These are phyloP conservation scores for Salticus scenicus DNA, from an alignment of 2,888 invertebrate genomes.

Conservation along the genomic window DNA sequence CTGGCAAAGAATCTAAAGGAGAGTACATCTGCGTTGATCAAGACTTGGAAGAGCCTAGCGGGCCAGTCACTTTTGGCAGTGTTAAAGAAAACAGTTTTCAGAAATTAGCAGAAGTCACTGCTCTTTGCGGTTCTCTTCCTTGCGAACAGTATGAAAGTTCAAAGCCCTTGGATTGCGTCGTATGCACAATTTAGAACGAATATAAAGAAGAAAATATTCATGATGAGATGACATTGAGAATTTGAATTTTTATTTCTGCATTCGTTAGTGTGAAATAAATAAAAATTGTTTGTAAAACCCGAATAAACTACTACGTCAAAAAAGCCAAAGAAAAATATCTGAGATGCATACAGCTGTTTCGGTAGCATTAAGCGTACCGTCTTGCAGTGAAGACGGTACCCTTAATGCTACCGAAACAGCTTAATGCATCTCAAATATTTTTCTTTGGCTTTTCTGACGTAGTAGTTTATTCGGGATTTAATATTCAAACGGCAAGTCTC, in stretches of 20 bases:
- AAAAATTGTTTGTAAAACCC: background rate
- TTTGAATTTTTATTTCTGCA: too few relatives aligned
- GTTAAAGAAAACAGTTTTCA: background rate
- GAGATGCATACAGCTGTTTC: too few relatives aligned
- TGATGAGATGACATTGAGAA: too few relatives aligned
- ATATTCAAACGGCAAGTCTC: too few relatives aligned
- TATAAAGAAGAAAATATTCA: background rate
- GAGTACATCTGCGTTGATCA: slow-evolving; percentile 51
- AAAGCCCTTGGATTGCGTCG: slow-evolving; percentile 39
- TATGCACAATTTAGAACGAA: slow-evolving; percentile 34
- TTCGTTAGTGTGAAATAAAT: background rate
- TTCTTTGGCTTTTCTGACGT: too few relatives aligned
- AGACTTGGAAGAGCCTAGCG: slow-evolving; percentile 6
- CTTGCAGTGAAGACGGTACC: too few relatives aligned
- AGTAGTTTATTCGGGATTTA: too few relatives aligned
- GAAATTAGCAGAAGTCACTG: slow-evolving; percentile 28
- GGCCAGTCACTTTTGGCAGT: slow-evolving; percentile 23
- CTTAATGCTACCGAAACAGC: too few relatives aligned
- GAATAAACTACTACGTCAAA: too few relatives aligned
- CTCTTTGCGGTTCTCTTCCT: slow-evolving; percentile 40
- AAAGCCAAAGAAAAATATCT: too few relatives aligned
- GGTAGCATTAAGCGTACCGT: too few relatives aligned
- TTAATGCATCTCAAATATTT: too few relatives aligned
- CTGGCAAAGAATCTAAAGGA: slow-evolving; percentile 21
- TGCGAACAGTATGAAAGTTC: slow-evolving; percentile 26